Percentiles rank a stretch among this genome's conserved stretches.
Evolutionary conservation across 2,797 vertebrate genomes (phyloP).

Genomic region (Helostoma temminkii): DNA sequence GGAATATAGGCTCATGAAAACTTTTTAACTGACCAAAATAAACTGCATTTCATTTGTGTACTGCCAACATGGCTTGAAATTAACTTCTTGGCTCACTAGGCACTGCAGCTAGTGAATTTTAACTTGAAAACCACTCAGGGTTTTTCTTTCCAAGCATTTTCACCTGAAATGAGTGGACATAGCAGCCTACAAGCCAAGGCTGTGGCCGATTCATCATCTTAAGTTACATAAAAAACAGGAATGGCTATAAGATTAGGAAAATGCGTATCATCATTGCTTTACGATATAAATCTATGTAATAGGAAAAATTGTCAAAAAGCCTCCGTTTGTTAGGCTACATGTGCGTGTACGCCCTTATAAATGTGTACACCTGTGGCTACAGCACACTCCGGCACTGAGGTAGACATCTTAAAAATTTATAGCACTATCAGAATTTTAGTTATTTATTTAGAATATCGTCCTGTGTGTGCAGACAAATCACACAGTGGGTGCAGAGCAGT

Average conservation of each 20-base stretch:
- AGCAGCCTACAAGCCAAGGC: not conserved
- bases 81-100: constrained; percentile 67
- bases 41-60: constrained; percentile 65
- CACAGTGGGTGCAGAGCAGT: constrained; percentile 9
- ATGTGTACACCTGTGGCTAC: constrained; percentile 3
- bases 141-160: constrained; percentile 34
- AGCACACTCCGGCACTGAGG: constrained; percentile 1
- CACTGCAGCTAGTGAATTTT: constrained; percentile 50
- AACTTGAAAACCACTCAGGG: constrained; percentile 28
- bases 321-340: not conserved
- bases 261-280: not conserved
- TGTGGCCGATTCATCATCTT: not conserved
- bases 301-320: constrained; percentile 6
- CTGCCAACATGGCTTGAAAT: constrained; percentile 67
- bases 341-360: not conserved
- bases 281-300: not conserved
- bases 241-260: not conserved
- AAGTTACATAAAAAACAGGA: not conserved
- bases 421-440: constrained; percentile 7
- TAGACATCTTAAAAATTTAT: constrained; percentile 16
- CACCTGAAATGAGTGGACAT: constrained; percentile 34
- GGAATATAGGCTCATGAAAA: constrained; percentile 60
- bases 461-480: constrained; percentile 11
- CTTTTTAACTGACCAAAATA: constrained; percentile 62
- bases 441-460: constrained; percentile 35